Conservation (phyloP, 2,113 vertebrate species). For the Acrocephalus arundinaceus region DNA sequence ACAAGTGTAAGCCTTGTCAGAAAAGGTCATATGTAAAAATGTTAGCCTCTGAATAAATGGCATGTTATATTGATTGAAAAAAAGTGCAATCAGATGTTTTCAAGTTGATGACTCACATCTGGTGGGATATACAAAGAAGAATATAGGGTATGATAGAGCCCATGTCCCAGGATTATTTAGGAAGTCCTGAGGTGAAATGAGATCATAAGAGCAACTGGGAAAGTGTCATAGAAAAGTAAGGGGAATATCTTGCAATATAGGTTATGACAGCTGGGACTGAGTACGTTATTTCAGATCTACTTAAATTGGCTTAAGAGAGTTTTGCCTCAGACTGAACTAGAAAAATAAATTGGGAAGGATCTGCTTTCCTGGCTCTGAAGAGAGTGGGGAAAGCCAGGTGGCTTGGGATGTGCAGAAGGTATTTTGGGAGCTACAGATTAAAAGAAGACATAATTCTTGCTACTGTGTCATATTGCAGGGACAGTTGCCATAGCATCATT, state of each 20-base stretch:
- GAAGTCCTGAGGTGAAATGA: neutral
- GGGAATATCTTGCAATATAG: slow-evolving; percentile 21
- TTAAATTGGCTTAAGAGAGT: neutral
- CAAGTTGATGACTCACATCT: neutral
- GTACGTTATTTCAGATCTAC: neutral
- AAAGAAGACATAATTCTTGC: slow-evolving; percentile 37
- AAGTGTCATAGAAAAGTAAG: neutral
- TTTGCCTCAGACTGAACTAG: slow-evolving; percentile 45
- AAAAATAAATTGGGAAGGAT: slow-evolving; percentile 17
- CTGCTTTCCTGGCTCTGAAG: neutral
- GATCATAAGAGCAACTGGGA: neutral
- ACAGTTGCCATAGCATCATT: slow-evolving; percentile 57
- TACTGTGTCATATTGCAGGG: slow-evolving; percentile 40
- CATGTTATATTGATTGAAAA: neutral
- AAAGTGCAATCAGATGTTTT: neutral
- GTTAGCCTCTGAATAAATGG: neutral
- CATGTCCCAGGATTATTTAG: neutral
- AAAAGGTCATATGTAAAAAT: neutral
- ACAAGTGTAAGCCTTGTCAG: neutral
- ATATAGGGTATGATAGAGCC: neutral
- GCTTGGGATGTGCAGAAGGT: slow-evolving; percentile 33
- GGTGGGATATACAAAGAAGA: neutral
- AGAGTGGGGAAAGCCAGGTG: slow-evolving; percentile 48
- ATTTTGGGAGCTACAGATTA: slow-evolving; percentile 23
- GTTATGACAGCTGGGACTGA: slow-evolving; percentile 30